phyloP scores from a whole-genome alignment of 1,140 invertebrate genomes.

The Acromyrmex heyeri region DNA sequence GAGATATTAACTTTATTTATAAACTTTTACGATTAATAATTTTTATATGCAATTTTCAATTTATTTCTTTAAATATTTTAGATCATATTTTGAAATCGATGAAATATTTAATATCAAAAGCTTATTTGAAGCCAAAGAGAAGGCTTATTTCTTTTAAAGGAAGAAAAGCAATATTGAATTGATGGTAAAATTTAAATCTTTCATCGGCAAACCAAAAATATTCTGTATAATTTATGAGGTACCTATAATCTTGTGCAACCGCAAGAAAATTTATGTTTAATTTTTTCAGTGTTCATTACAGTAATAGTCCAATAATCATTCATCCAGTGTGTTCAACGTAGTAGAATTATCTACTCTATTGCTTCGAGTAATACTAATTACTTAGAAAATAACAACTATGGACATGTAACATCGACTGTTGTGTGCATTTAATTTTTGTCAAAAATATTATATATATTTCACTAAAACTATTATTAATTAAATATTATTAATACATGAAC shows the following conservation, averaged over 20 bases:
- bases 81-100: not conserved
- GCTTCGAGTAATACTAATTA: not conserved
- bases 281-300: conserved; percentile 32
- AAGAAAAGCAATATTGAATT: not conserved
- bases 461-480: not conserved
- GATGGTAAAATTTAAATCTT: not conserved
- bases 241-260: not conserved
- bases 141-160: not conserved
- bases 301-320: conserved; percentile 36
- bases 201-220: not conserved
- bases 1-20: not conserved
- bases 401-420: not conserved
- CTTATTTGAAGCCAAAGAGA: not conserved
- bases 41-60: not conserved
- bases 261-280: conserved; percentile 13
- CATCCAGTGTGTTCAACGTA: not conserved
- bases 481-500: not conserved
- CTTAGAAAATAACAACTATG: not conserved
- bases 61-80: not conserved
- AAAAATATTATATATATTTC: conserved; percentile 10
- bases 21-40: not conserved
- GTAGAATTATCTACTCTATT: not conserved
- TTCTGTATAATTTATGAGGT: conserved; percentile 13
- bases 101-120: conserved; percentile 10
- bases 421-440: not conserved